Evolutionary conservation across 2,113 vertebrate genomes (phyloP), one percentile per base, ranked within the genome.

Genomic region (Argyrosomus japonicus): DNA sequence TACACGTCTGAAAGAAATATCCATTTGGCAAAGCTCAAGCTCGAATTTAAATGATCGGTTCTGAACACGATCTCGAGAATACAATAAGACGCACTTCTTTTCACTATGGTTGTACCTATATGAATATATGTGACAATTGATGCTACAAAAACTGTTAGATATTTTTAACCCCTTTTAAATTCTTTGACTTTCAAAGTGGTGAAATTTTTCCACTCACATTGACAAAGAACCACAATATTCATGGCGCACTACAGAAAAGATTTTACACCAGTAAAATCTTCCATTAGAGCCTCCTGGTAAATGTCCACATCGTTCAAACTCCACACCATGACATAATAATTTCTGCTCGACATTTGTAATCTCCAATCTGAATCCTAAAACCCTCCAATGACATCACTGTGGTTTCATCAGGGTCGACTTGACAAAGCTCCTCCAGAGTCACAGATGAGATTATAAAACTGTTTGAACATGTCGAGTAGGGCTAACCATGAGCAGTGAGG

Each of bases 181-280:
- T 15, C 18, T 48, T 32, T 19, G 11, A 76, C 43, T 54, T 36
- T 57, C 14, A 18, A 36, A 47, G 56, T 15, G 6, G 45, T 32
- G 9, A 68, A 71, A 54, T 27, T 54, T 60, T 72, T 40, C 21
- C 3, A 3, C 21, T 50, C 45, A 47, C 19, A 75, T 12, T 2
- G 29, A 79, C 67, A 50, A 51, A 36, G 47, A 81, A 45, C 54
- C 65, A 67, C 18, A 29, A 43, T 23, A 75, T 47, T 54, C 10
- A 12, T 13, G 14, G 6, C 56, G 50, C 4, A 19, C 23, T 65
- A 32, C 62, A 48, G 48, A 75, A 32, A 76, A 23, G 25, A 29
- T 51, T 69, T 25, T 45, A 53, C 50, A 70, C 45, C 57, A 45
- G 3, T 1, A 47, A 13, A 12, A 25, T 47, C 13, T 2, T 67